Evolutionary conservation across 2,888 invertebrate species (phyloP), one percentile per base, ranked within the genome.

Genomic region (Melanostoma scalare): DNA sequence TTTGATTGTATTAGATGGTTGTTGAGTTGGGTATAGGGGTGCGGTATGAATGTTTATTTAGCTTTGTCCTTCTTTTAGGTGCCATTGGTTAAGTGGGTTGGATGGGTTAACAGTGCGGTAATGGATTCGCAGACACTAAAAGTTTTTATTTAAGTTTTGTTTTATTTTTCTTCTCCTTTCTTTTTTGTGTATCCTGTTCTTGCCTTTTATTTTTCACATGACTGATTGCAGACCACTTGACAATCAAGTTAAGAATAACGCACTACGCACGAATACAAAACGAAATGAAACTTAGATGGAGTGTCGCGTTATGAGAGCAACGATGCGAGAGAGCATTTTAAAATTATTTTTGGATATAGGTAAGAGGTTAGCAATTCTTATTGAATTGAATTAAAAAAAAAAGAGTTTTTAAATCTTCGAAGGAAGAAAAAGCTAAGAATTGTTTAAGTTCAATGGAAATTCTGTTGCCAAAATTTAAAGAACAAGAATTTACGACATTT

Each of bases 181-280:
- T 67, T 61, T 52, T 69, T 74, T 61, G 20, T 52, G 60, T 60
- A 74, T 53, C 56, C 74, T 63, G 58, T 71, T 53, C 9, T 72
- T 69, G 73, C 63, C 65, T 82, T 78, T 82, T 65, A 82, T 65
- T 82, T 82, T 74, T 77, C 68, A 52, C 69, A 78, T 82, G 82
- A 69, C 63, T 78, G 68, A 68, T 69, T 68, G 82, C 58, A 82
- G 82, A 82, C 82, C 60, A 82, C 82, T 82, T 82, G 77, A 82
- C 77, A 73, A 73, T 82, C 63, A 74, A 69, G 52, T 74, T 53
- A 6, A 50, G 68, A 74, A 74, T 69, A 58, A 69, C 50, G 56
- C 65, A 74, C 56, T 78, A 72, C 48, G 72, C 73, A 55, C 48
- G 48, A 42, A 33, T 52, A 33, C 35, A 9, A 6, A 38, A 20